Conservation (phyloP, 92 coral and sea anemone species). For the Phenganax subtilis region DNA sequence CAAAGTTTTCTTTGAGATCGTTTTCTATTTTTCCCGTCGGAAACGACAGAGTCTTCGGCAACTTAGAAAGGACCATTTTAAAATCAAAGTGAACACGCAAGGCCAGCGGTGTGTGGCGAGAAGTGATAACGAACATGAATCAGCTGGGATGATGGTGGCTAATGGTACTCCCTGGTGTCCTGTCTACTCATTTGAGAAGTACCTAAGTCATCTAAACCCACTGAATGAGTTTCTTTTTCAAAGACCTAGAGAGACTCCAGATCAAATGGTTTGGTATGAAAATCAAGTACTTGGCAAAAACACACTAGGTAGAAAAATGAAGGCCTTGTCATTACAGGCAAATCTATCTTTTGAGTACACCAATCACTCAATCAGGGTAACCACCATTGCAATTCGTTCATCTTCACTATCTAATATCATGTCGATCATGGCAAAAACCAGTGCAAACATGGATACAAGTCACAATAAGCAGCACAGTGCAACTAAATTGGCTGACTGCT, state of each 20-base stretch:
- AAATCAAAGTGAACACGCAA: conserved; percentile 15
- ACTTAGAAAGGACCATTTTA: conserved; percentile 1
- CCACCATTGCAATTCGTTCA: neutral
- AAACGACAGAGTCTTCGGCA: conserved; percentile 1
- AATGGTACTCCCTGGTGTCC: conserved; percentile 12
- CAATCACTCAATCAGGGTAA: conserved; percentile 43
- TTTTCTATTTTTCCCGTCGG: conserved; percentile 24
- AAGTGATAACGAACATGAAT: neutral
- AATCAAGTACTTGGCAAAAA: conserved; percentile 33
- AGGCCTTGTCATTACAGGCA: conserved; percentile 28
- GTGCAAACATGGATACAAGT: neutral
- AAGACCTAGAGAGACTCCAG: conserved; percentile 31
- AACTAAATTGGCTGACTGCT: conserved; percentile 19
- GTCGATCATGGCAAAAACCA: conserved; percentile 26
- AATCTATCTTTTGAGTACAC: conserved; percentile 32
- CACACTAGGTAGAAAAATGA: conserved; percentile 34
- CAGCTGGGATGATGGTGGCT: conserved; percentile 20
- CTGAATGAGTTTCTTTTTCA: conserved; percentile 51
- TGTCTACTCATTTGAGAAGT: conserved; percentile 38
- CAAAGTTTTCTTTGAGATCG: conserved; percentile 39
- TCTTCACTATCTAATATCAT: neutral
- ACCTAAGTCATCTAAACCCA: conserved; percentile 49
- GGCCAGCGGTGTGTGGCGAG: neutral
- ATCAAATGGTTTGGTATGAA: conserved; percentile 27
- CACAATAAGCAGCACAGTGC: neutral